Base-by-base conservation (phyloP, 2,797 vertebrate species). In the Chelidonichthys spinosus region DNA sequence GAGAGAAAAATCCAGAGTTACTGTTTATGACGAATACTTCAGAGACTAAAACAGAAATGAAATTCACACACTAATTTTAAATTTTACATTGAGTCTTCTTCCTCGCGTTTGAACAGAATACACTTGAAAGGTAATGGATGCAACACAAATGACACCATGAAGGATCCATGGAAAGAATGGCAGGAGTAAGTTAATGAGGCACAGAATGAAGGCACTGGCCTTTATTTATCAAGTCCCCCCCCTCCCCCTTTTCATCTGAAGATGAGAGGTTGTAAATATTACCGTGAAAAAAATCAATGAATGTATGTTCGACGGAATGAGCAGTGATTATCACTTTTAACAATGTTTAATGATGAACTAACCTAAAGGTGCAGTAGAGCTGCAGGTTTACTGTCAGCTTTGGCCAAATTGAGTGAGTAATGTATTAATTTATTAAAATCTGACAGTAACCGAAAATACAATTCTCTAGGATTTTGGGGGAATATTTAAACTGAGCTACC, bases 171-270 rank as follows among this genome's bases (percentile, higher is more conserved):
- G 50, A 65, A 55, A 70, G 50, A 79, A 71, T 66, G 66, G 47
- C 52, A 61, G 76, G 40, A 79, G 54, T 32, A 36, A 5, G 69
- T 74, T 39, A 55, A 79, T 75, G 85, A 92, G 91, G 88, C 89
- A 91, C 87, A 87, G 59, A 85, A 90, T 89, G 85, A 87, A 89
- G 85, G 75, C 81, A 76, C 61, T 78, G 88, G 86, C 87, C 89
- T 84, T 90, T 90, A 89, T 89, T 90, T 92, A 89, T 88, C 83
- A 81, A 74, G 81, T 65, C 14, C 64, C 33, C 55, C 35, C 25
- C 32, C 33, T 66, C 39, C 36, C 5, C n/a, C 9, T 17, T 62
- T 49, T 33, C 1, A 44, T 43, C 35, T 17, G 4, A 49, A 64
- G 56, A 49, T 32, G 4, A 65, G 18, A 65, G 32, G 6, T 40